A percentile compares a stretch with the other conserved stretches of the same genome.
Conservation (phyloP, 2,888 invertebrate genomes). For the Apamea sordens region DNA sequence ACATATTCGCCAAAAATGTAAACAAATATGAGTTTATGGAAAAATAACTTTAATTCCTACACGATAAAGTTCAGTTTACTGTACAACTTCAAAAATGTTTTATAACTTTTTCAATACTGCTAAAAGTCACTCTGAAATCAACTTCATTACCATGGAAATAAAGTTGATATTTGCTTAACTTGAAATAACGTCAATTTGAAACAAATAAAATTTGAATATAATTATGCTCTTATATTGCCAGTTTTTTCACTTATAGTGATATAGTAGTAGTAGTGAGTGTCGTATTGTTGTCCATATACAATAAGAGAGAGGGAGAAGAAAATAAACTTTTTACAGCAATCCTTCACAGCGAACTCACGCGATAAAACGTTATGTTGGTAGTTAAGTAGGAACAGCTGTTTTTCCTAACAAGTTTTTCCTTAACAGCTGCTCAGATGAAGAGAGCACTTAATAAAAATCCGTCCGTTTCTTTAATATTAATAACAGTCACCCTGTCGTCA, state of each 20-base stretch:
- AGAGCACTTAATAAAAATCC: conserved; percentile 38
- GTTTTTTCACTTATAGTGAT: background rate
- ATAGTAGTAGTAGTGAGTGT: no score
- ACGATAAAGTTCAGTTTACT: no score
- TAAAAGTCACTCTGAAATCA: no score
- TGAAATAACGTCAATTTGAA: no score
- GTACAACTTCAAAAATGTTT: no score
- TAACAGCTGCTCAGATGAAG: conserved; percentile 8
- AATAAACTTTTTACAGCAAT: conserved; percentile 8
- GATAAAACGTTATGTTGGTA: conserved; percentile 8
- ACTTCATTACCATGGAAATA: no score
- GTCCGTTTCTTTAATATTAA: conserved; percentile 30
- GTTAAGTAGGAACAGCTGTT: conserved; percentile 9
- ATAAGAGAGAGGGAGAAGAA: background rate
- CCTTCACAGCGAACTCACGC: background rate
- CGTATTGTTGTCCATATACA: background rate
- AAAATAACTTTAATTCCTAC: no score
- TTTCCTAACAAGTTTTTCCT: conserved; percentile 2
- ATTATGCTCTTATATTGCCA: background rate
- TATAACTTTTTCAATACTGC: no score
- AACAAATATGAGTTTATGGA: no score
- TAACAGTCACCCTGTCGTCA: conserved; percentile 12
- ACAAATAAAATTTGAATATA: no score
- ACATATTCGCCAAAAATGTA: no score
- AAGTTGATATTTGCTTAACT: no score